phyloP scores from a whole-genome alignment of 2,888 invertebrate genomes.

The Yponomeuta malinellus region DNA sequence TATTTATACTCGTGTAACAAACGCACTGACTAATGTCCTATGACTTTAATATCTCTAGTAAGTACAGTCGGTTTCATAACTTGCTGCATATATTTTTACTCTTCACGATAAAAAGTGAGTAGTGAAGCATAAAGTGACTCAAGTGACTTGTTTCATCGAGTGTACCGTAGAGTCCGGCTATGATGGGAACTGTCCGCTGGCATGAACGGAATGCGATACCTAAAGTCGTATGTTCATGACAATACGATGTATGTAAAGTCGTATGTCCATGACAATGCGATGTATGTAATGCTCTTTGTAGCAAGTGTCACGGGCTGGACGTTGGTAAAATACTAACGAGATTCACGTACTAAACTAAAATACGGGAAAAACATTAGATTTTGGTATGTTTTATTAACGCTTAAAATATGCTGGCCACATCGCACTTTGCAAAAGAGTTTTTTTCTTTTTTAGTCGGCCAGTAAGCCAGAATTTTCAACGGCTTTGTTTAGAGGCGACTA shows the following conservation, averaged over 20 bases:
- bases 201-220: conserved; percentile 1
- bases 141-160: neutral
- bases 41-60: neutral
- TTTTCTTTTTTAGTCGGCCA: neutral
- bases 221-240: neutral
- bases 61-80: neutral
- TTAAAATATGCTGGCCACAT: neutral
- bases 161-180: neutral
- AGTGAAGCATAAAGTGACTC: neutral
- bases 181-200: neutral
- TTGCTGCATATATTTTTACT: neutral
- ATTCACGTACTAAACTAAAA: neutral
- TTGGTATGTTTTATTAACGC: neutral
- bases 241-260: neutral
- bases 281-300: neutral
- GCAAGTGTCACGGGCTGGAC: neutral
- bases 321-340: neutral
- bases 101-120: neutral
- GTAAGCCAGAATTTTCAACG: neutral
- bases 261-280: neutral
- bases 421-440: neutral
- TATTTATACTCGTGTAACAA: neutral
- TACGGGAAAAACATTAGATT: neutral
- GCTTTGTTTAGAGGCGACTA: neutral
- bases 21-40: neutral